Evolutionary conservation across 2,113 vertebrate species (phyloP).

Genomic region (Emydura subglobosa): DNA sequence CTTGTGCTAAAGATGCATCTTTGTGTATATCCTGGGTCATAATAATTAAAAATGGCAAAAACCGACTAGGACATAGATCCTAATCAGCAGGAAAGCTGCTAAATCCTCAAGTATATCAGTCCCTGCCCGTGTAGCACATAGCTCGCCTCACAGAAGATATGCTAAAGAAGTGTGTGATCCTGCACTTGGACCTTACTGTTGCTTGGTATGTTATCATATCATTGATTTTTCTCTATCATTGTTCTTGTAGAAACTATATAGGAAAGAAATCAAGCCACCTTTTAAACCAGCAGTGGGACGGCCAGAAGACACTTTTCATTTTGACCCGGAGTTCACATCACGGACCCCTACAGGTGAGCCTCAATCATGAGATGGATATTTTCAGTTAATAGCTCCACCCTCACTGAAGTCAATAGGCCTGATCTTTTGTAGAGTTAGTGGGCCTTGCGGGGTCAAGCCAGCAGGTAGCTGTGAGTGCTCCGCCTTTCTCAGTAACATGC

Average conservation of each 20-base stretch:
- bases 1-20: not conserved
- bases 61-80: not conserved
- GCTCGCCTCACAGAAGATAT: not conserved
- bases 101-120: not conserved
- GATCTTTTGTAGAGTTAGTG: not conserved
- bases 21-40: not conserved
- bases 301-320: constrained; percentile 97
- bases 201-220: not conserved
- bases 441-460: not conserved
- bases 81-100: not conserved
- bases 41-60: not conserved
- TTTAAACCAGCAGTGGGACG: constrained; percentile 95
- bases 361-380: accelerated
- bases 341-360: constrained; percentile 92
- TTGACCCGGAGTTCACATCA: constrained; percentile 96
- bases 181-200: accelerated
- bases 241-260: constrained; percentile 87
- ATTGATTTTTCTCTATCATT: not conserved
- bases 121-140: not conserved
- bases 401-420: not conserved
- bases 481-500: not conserved
- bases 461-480: not conserved
- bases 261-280: constrained; percentile 92
- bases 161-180: not conserved
- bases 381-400: not conserved